phyloP scores from a whole-genome alignment of 64 coral and sea anemone genomes.

The Astreopora myriophthalma region DNA sequence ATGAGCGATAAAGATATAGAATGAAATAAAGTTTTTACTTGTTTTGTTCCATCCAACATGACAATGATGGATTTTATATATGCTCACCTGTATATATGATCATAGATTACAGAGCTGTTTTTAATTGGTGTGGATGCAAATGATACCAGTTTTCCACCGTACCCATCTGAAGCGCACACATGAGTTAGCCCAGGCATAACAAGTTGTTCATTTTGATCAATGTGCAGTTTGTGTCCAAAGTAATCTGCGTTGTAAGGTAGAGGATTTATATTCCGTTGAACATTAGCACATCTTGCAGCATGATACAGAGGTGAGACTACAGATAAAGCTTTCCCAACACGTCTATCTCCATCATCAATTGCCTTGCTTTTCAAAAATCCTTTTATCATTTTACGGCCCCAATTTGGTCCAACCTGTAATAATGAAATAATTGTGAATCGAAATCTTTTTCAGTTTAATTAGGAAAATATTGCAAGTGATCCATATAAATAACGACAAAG shows the following conservation, averaged over 20 bases:
- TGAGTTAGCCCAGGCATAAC: neutral
- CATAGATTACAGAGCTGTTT: slow-evolving; percentile 43
- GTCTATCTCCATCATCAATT: neutral
- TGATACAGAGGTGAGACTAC: neutral
- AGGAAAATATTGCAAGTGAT: too few relatives aligned
- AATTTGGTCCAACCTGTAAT: slow-evolving; percentile 24
- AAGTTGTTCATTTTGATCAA: neutral
- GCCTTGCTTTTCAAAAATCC: neutral
- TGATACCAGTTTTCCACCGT: slow-evolving; percentile 3
- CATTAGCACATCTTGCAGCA: neutral
- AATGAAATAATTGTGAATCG: neutral
- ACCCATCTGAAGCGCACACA: slow-evolving; percentile 9
- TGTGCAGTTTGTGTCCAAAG: neutral
- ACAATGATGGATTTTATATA: too few relatives aligned
- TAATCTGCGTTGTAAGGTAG: neutral
- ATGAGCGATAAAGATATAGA: neutral
- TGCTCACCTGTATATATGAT: slow-evolving; percentile 30
- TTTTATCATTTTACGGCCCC: slow-evolving; percentile 15
- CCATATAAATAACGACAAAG: too few relatives aligned
- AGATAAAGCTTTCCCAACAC: neutral
- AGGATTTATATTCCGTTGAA: neutral
- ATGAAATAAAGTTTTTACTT: neutral
- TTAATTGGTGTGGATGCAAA: neutral
- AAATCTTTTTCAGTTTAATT: neutral
- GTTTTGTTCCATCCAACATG: too few relatives aligned